These are phyloP conservation scores for Sisyra terminalis DNA, from an alignment of 2,888 invertebrate species.

Conservation along the genomic window DNA sequence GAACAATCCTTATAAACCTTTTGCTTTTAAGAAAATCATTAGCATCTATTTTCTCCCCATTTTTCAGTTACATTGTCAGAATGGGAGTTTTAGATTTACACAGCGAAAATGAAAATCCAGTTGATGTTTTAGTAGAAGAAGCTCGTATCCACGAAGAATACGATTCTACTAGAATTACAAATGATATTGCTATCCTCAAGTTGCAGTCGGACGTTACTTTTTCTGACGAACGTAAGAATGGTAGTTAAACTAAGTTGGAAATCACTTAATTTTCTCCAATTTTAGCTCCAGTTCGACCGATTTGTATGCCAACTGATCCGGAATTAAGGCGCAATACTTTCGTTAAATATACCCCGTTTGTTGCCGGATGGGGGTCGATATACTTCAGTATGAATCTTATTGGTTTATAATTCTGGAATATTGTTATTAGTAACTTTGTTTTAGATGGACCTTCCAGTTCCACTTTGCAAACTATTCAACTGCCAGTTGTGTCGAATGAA, in stretches of 20 bases:
- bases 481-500: conserved; percentile 48
- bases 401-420: not conserved
- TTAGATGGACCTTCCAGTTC: conserved; percentile 51
- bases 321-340: conserved; percentile 35
- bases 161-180: conserved; percentile 39
- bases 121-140: conserved; percentile 42
- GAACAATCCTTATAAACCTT: too few relatives aligned
- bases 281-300: conserved; percentile 49
- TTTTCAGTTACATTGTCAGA: conserved; percentile 44
- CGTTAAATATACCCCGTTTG: conserved; percentile 42
- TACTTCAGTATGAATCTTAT: conserved; percentile 41
- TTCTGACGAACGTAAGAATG: conserved; percentile 33
- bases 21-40: not conserved
- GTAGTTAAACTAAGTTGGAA: not conserved
- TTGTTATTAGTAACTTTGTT: conserved; percentile 10
- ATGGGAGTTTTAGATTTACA: conserved; percentile 63
- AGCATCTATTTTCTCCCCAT: not conserved
- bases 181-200: conserved; percentile 65
- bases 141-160: conserved; percentile 52
- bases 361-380: conserved; percentile 73
- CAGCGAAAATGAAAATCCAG: conserved; percentile 40
- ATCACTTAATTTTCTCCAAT: conserved; percentile 14
- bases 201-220: conserved; percentile 33
- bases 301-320: conserved; percentile 51
- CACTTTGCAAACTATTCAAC: conserved; percentile 45